Percentiles rank a stretch among this genome's conserved stretches.
These are phyloP conservation scores for Phyllostomus hastatus DNA, from an alignment of 2,113 vertebrate genomes.

Conservation along the genomic window DNA sequence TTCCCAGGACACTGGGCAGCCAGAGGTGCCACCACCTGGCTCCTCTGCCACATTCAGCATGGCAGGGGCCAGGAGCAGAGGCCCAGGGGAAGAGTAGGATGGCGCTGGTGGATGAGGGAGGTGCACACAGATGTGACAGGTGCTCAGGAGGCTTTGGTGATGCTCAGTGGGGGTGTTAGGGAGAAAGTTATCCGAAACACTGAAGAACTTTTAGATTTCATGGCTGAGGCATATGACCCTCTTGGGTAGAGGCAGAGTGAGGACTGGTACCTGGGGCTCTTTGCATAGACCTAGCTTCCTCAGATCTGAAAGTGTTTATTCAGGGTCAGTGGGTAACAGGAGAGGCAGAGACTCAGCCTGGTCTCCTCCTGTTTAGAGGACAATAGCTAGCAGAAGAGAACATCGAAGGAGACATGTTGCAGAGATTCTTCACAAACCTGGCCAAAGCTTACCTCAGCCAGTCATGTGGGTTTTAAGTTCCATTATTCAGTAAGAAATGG, in stretches of 20 bases:
- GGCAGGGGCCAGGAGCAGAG: not conserved
- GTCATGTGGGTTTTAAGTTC: slow-evolving; percentile 27
- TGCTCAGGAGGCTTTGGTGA: not conserved
- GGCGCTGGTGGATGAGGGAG: not conserved
- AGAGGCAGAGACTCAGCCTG: not conserved
- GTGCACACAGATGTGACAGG: not conserved
- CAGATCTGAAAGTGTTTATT: not conserved
- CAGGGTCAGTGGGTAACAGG: not conserved
- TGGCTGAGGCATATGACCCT: not conserved
- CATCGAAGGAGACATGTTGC: not conserved
- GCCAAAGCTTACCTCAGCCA: slow-evolving; percentile 35
- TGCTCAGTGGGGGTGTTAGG: no score
- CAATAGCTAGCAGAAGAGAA: not conserved
- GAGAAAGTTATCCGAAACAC: not conserved
- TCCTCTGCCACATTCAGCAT: not conserved
- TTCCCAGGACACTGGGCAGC: not conserved
- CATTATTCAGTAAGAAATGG: slow-evolving; percentile 55
- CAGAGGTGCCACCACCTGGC: not conserved
- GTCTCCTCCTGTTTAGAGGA: not conserved
- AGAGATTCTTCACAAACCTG: not conserved
- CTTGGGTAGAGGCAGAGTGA: not conserved
- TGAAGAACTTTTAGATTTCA: not conserved
- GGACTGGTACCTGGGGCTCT: not conserved
- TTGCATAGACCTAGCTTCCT: not conserved
- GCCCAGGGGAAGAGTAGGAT: rapidly evolving